Base-by-base conservation (phyloP, 2,888 invertebrate species). In the Hipparchia semele region DNA sequence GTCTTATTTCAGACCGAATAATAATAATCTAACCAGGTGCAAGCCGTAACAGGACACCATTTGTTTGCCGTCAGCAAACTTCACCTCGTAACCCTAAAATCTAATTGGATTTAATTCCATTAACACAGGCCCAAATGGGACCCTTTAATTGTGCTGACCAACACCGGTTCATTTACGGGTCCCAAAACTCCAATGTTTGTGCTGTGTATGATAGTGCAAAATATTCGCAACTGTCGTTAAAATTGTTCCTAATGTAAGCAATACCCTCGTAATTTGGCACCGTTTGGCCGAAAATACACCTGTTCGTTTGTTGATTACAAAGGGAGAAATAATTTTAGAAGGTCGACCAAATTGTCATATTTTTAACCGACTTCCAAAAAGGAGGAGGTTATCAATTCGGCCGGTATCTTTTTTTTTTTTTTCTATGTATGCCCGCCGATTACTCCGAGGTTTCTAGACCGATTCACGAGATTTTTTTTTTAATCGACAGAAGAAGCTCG, bases 101-200 rank as follows among this genome's bases (percentile, higher is more conserved):
- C 91, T 93, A 94, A 93, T 93, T 93, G 93, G 92, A 92, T 93
- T 92, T 91, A 92, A 92, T 93, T 92, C 92, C 92, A 94, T 94
- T 94, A 93, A 87, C 89, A 83, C 87, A 90, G 91, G 91, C 91
- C 90, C 90, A 90, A 92, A 91, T 90, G 90, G 91, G 87, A 82
- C 86, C 89, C 88, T 87, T 88, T 87, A 92, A 92, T 91, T 91
- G 89, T 90, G 90, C 92, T 91, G 91, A 91, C 92, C 91, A 86
- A 85, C 84, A 86, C 87, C 86, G 87, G 86, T 89, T 88, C 88
- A 91, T 91, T 90, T 85, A 83, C 81, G 82, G 81, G 80, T 81
- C 82, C 78, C 79, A 82, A 68, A 82, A 81, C 82, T 80, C 73
- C 79, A 80, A 80, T 79, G 79, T 79, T 80, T 82, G 82, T 79